Base-by-base conservation (phyloP, 2,797 vertebrate genomes). In the Pseudochromis fuscus region DNA sequence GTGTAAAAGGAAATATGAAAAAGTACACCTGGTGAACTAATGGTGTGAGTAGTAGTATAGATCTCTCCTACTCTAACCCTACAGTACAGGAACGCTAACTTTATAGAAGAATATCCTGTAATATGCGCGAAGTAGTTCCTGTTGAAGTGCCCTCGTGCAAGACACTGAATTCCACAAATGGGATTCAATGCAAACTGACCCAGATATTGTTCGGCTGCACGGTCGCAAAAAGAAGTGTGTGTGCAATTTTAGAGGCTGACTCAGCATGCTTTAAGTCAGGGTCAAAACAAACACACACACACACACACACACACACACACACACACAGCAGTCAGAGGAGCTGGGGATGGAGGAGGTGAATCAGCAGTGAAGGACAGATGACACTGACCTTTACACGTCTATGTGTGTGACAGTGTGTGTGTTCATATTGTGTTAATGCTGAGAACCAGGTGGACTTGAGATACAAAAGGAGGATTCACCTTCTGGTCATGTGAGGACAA, bases 181-280 rank as follows among this genome's bases (percentile, higher is more conserved):
- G 31, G 3, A 35, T 15, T 35, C 33, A 55, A 30, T 50, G 51
- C 64, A 76, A 63, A 64, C 35, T 81, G 77, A 78, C 81, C 68
- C 75, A 81, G 56, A 84, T 79, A 35, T 49, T 68, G 58, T 77
- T 64, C 58, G 21, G 55, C n/a, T 83, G 75, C 77, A 59, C 18
- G 27, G n/a, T 42, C 21, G 40, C 57, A 65, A 52, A 49, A 61
- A 23, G 24, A 72, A 31, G 18, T 42, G 28, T 27, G 28, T 28
- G 21, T 76, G 65, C 21, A 19, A 50, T 49, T 76, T 78, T 33
- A 44, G 40, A 61, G 53, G 58, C 72, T 86, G 77, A 86, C 44
- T 86, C 76, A 82, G 83, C 84, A 53, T 1, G 27, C 52, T 72
- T 50, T 75, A 58, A 60, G 52, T 77, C 81, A 70, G 67, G 65